A percentile compares a stretch with the other conserved stretches of the same genome.
These are phyloP conservation scores for Holothuria leucospilota DNA, from an alignment of 53 echinoderm and acorn worm genomes.

Conservation along the genomic window DNA sequence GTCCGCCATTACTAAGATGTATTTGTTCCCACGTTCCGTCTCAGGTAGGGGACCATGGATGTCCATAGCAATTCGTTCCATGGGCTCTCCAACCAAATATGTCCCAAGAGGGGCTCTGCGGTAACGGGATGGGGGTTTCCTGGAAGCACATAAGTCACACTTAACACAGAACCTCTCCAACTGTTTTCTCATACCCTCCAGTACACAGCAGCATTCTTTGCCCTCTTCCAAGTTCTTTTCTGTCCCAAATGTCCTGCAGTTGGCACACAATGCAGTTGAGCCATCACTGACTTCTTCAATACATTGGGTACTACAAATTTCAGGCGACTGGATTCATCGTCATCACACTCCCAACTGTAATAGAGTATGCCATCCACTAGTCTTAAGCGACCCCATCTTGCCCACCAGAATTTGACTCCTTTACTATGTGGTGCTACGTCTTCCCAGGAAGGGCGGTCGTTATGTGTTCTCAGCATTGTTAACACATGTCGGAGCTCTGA, in stretches of 20 bases:
- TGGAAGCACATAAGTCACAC: neutral
- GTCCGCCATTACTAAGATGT: conserved; percentile 48
- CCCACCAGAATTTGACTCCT: conserved; percentile 36
- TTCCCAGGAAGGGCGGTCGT: conserved; percentile 18
- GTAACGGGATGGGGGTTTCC: neutral
- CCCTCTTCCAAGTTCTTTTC: conserved; percentile 22
- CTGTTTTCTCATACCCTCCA: conserved; percentile 37
- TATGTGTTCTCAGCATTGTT: neutral
- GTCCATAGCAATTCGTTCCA: conserved; percentile 56
- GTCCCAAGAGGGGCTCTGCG: neutral
- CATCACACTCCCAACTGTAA: conserved; percentile 41
- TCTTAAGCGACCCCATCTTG: conserved; percentile 35
- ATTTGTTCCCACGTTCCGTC: conserved; percentile 35
- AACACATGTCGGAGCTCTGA: neutral
- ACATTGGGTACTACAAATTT: conserved; percentile 36
- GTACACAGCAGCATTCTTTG: conserved; percentile 24
- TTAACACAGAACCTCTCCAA: neutral
- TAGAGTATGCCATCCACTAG: conserved; percentile 18
- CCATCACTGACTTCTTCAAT: conserved; percentile 12
- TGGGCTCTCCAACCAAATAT: neutral
- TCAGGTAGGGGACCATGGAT: conserved; percentile 46
- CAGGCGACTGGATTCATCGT: neutral
- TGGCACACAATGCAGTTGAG: conserved; percentile 20
- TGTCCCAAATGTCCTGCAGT: conserved; percentile 54
- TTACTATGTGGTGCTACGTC: conserved; percentile 1